These are phyloP conservation scores for Microcebus lehilahytsara DNA, from an alignment of 2,113 vertebrate genomes.

Conservation along the genomic window DNA sequence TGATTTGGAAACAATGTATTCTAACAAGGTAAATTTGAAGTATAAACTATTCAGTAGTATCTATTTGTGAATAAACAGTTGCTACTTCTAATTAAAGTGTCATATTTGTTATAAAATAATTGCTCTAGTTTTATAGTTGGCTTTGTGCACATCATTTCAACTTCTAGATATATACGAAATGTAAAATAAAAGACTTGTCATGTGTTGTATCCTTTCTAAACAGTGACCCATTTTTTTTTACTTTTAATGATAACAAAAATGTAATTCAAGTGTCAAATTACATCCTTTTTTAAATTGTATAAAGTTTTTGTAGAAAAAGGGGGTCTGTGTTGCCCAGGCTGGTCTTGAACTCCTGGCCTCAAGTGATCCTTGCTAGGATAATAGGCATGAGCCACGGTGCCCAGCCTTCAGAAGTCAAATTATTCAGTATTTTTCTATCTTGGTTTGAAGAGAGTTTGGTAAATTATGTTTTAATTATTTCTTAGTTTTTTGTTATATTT, in stretches of 20 bases:
- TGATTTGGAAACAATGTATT: constrained; percentile 37
- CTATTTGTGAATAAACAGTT: constrained; percentile 35
- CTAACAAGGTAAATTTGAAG: neutral
- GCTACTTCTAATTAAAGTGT: neutral
- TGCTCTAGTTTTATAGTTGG: neutral
- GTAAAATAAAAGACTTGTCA: neutral
- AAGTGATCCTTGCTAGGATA: no score
- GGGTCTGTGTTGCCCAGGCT: no score
- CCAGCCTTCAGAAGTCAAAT: no score
- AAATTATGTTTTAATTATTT: neutral
- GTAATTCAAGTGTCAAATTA: neutral
- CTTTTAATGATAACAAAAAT: neutral
- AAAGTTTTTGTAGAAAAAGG: no score
- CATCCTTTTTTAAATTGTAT: no score
- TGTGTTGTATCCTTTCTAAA: neutral
- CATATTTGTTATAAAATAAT: neutral
- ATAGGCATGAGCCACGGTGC: no score
- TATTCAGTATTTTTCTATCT: neutral
- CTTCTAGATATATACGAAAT: neutral
- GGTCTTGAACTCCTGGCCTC: no score
- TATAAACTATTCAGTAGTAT: neutral
- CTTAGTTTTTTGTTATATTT: neutral
- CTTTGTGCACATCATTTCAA: neutral
- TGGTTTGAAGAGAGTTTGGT: neutral
- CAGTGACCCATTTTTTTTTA: neutral